Conservation (phyloP, 2,113 vertebrate genomes). For the Bos taurus region DNA sequence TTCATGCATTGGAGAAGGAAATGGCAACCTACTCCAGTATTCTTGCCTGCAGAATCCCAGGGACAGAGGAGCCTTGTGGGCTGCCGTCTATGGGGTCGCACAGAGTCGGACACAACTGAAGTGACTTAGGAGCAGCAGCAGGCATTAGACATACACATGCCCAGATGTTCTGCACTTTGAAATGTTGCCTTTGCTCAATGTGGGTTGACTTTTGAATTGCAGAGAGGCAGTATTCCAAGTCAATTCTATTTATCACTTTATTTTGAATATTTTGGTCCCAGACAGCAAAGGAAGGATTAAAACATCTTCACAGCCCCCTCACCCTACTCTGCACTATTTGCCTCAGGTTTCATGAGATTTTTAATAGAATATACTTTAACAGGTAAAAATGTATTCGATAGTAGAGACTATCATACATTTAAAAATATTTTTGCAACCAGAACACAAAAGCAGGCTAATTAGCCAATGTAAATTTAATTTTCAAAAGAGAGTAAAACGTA, state of each 20-base stretch:
- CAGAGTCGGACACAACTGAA: too few relatives aligned
- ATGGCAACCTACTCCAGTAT: too few relatives aligned
- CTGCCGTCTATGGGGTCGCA: too few relatives aligned
- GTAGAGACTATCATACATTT: neutral
- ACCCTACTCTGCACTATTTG: neutral
- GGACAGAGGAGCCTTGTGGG: too few relatives aligned
- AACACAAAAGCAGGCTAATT: neutral
- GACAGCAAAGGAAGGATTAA: constrained; percentile 41
- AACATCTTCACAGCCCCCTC: neutral
- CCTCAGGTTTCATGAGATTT: neutral
- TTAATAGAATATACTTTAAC: neutral
- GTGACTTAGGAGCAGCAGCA: neutral
- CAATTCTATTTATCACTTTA: constrained; percentile 36
- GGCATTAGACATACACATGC: constrained; percentile 48
- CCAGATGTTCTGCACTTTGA: constrained; percentile 72
- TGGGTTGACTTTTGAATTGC: constrained; percentile 35
- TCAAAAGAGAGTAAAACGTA: neutral
- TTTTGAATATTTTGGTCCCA: constrained; percentile 55
- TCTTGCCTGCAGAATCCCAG: too few relatives aligned
- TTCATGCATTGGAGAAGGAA: too few relatives aligned
- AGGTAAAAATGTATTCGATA: neutral
- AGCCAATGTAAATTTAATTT: neutral
- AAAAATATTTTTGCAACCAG: neutral
- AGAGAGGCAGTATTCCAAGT: neutral
- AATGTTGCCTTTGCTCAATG: constrained; percentile 63